Percentiles rank a stretch among this genome's conserved stretches.
These are phyloP conservation scores for Camelus dromedarius DNA, from an alignment of 2,113 vertebrate genomes.

Conservation along the genomic window DNA sequence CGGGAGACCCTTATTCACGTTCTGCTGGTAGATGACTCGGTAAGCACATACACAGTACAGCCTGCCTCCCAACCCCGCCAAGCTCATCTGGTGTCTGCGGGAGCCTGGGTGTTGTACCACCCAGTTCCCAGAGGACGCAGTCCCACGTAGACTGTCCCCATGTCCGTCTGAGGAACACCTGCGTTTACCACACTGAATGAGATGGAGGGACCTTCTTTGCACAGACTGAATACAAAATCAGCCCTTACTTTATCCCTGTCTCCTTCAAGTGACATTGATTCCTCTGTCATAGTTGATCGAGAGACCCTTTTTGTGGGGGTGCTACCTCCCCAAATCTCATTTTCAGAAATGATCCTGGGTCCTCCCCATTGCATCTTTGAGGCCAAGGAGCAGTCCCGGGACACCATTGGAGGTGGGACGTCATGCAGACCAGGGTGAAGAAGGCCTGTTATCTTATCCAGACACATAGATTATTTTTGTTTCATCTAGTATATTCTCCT, in stretches of 20 bases:
- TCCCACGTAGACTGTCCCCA: neutral
- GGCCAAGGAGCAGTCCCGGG: neutral
- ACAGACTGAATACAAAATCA: neutral
- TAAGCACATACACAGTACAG: rapidly evolving
- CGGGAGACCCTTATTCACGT: neutral
- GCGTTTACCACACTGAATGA: neutral
- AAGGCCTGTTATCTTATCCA: neutral
- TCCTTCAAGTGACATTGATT: neutral
- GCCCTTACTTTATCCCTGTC: neutral
- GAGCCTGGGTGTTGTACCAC: rapidly evolving
- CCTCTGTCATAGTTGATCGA: neutral
- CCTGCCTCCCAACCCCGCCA: neutral
- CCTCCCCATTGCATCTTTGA: neutral
- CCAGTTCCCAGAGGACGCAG: neutral
- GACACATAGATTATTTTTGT: neutral
- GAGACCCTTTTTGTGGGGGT: neutral
- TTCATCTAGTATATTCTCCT: neutral
- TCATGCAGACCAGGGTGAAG: neutral
- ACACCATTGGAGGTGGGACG: neutral
- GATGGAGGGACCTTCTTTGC: neutral
- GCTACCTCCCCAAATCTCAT: neutral
- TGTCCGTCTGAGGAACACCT: neutral
- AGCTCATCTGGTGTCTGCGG: neutral
- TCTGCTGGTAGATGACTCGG: neutral
- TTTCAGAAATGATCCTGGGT: neutral